Evolutionary conservation across 2,797 vertebrate genomes (phyloP).

Genomic region (Chiloscyllium punctatum): DNA sequence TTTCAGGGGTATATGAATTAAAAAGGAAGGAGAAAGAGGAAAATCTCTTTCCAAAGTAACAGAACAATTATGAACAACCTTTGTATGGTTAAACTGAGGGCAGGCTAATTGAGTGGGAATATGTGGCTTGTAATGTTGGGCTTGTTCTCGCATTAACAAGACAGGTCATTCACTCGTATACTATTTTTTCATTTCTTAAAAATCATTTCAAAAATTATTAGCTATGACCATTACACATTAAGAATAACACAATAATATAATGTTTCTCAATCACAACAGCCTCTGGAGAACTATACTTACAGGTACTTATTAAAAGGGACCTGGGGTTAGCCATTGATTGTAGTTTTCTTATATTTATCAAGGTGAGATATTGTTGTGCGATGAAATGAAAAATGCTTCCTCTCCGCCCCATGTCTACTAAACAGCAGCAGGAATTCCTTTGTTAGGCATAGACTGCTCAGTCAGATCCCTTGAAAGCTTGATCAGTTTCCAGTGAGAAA

Average conservation of each 20-base stretch:
- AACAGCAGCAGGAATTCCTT: not conserved
- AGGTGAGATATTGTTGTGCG: not conserved
- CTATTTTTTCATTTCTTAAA: not conserved
- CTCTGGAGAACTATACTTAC: not conserved
- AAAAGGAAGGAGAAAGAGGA: not conserved
- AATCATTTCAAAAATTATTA: not conserved
- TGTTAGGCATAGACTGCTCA: not conserved
- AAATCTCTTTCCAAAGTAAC: not conserved
- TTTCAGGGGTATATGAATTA: not conserved
- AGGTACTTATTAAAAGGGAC: not conserved
- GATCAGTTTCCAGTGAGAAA: not conserved
- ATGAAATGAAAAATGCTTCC: not conserved
- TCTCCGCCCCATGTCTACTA: not conserved
- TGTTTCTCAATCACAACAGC: not conserved
- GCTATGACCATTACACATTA: not conserved
- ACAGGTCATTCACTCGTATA: not conserved
- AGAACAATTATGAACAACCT: not conserved
- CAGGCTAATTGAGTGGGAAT: not conserved
- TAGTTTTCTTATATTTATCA: not conserved
- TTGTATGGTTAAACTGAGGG: not conserved
- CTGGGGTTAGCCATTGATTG: not conserved
- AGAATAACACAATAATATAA: not conserved
- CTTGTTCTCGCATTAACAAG: conserved; percentile 1
- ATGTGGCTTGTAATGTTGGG: not conserved
- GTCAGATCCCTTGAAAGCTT: not conserved